A percentile compares a stretch with the other conserved stretches of the same genome.
Evolutionary conservation across 2,888 invertebrate species (phyloP).

Genomic region (Phalera bucephala): DNA sequence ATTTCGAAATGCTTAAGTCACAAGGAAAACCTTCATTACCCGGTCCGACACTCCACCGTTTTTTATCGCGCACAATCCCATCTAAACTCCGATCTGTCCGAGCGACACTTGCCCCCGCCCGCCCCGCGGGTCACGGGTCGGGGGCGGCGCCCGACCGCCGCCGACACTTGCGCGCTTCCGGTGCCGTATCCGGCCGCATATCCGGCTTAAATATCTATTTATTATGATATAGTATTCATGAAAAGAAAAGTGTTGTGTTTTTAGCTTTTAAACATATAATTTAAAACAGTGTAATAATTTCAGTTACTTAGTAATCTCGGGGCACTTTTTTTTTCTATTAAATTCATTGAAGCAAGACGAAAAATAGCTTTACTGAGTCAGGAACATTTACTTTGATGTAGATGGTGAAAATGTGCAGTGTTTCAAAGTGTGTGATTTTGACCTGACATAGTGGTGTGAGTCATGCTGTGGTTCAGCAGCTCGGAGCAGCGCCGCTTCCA

Average conservation of each 20-base stretch:
- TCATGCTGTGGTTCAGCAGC: constrained; percentile 70
- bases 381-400: too few species aligned
- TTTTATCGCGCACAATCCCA: constrained; percentile 1
- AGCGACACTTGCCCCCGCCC: constrained; percentile 16
- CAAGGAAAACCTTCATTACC: too few species aligned
- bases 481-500: constrained; percentile 66
- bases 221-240: neutral
- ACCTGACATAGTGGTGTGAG: constrained; percentile 5
- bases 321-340: too few species aligned
- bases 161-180: constrained; percentile 65
- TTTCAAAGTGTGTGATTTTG: too few species aligned
- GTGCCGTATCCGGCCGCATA: constrained; percentile 67
- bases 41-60: constrained; percentile 1
- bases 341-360: too few species aligned
- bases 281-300: too few species aligned
- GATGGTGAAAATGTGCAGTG: too few species aligned
- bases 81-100: neutral
- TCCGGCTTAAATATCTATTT: constrained; percentile 39
- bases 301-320: too few species aligned
- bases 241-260: neutral
- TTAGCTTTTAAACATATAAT: too few species aligned
- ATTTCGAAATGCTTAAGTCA: too few species aligned
- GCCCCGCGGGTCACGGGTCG: constrained; percentile 13
- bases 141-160: constrained; percentile 24
- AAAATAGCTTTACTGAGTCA: too few species aligned